Evolutionary conservation across 2,113 vertebrate species (phyloP).

Genomic region (Megaceryle maxima): DNA sequence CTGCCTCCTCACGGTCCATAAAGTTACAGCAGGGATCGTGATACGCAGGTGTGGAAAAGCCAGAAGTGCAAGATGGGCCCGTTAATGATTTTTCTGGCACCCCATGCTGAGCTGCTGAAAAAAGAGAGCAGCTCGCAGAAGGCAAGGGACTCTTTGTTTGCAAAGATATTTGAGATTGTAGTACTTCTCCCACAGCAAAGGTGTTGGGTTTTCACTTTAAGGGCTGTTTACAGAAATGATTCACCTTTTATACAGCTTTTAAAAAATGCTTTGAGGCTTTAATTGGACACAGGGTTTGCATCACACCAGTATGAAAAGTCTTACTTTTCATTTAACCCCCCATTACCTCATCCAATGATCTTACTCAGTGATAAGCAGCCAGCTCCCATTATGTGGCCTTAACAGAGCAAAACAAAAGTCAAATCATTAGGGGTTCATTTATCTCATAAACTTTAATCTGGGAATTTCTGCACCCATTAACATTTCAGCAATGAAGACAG

Average conservation of each 20-base stretch:
- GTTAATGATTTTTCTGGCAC: slow-evolving; percentile 67
- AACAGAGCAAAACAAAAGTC: neutral
- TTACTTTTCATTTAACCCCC: slow-evolving; percentile 20
- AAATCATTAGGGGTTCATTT: neutral
- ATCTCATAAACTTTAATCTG: neutral
- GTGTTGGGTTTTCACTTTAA: slow-evolving; percentile 57
- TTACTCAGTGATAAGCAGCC: neutral
- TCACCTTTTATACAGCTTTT: slow-evolving; percentile 62
- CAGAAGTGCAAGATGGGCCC: slow-evolving; percentile 62
- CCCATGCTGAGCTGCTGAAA: slow-evolving; percentile 67
- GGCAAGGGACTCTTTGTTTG: slow-evolving; percentile 56
- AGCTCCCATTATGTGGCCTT: neutral
- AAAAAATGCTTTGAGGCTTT: slow-evolving; percentile 64
- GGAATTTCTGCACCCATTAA: neutral
- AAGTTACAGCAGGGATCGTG: slow-evolving; percentile 73
- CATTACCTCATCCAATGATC: neutral
- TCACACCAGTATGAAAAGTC: slow-evolving; percentile 26
- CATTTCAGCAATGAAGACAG: neutral
- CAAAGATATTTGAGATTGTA: slow-evolving; percentile 29
- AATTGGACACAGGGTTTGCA: neutral
- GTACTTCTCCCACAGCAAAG: slow-evolving; percentile 52
- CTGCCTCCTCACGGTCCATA: slow-evolving; percentile 83
- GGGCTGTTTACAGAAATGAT: slow-evolving; percentile 55
- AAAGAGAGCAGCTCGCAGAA: slow-evolving; percentile 17
- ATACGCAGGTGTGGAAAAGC: slow-evolving; percentile 77